Conservation (phyloP, 2,888 invertebrate genomes). For the Diaperis boleti region DNA sequence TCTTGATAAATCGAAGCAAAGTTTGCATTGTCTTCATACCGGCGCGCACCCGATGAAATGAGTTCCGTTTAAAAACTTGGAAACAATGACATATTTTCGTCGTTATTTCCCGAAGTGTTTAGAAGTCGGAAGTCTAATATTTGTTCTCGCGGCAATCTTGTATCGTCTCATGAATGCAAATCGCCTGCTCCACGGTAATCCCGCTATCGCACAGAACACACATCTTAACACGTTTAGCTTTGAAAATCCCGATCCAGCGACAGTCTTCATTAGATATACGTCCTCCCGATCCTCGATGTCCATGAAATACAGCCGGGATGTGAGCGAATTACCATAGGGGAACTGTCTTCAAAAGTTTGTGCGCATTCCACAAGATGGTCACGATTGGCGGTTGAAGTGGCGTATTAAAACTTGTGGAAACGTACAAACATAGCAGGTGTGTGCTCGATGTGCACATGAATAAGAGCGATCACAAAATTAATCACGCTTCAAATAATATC, state of each 20-base stretch:
- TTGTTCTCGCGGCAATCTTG: slow-evolving; percentile 61
- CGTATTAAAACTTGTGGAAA: too few species aligned
- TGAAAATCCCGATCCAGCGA: slow-evolving; percentile 51
- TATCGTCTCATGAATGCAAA: slow-evolving; percentile 66
- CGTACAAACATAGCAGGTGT: too few species aligned
- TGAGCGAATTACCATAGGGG: slow-evolving; percentile 49
- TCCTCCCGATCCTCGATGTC: slow-evolving; percentile 45
- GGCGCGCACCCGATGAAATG: slow-evolving; percentile 9
- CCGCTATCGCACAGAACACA: slow-evolving; percentile 60
- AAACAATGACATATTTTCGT: slow-evolving; percentile 56
- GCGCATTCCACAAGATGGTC: too few species aligned
- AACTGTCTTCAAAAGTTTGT: too few species aligned
- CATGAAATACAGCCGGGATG: slow-evolving; percentile 49
- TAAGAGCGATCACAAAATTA: too few species aligned
- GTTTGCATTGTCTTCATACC: background rate
- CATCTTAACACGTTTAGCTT: slow-evolving; percentile 57
- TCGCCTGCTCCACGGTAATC: slow-evolving; percentile 60
- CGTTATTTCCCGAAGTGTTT: slow-evolving; percentile 58
- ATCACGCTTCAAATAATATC: too few species aligned
- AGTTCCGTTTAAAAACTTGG: slow-evolving; percentile 37
- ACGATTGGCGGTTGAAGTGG: too few species aligned
- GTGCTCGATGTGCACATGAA: too few species aligned
- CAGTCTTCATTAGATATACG: slow-evolving; percentile 55
- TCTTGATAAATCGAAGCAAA: background rate
- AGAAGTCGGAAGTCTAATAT: slow-evolving; percentile 60